Base-by-base conservation (phyloP, 2,888 invertebrate species). In the Drosophila neotestacea region DNA sequence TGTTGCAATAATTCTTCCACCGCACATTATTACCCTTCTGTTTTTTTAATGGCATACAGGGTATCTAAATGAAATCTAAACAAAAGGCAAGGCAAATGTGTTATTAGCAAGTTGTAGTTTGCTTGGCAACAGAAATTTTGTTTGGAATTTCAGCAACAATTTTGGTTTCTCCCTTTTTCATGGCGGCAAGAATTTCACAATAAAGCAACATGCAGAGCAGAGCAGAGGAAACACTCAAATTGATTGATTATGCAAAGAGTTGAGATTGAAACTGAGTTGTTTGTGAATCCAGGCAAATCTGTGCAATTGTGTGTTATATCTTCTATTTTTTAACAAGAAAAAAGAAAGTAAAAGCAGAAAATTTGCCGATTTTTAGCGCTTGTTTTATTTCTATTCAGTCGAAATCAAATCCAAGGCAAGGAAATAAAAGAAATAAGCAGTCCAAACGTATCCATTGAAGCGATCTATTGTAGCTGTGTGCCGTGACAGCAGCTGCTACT, bases 401-500 rank as follows among this genome's bases (percentile, higher is more conserved):
- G 51, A 61, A 80, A 68, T 77, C 32, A 38, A 69, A 59, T 81
- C 62, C 52, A 42, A 30, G 46, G 56, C 16, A 27, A 59, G 59
- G 44, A 61, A 59, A 62, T 62, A 64, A 52, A 42, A 48, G 62
- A 30, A 38, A 30, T 16, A 47, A 47, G 32, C 61, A 55, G 39
- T 39, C 47, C 39, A 47, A 52, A 54, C 62, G 44, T 62, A 39
- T 42, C 56, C 83, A 73, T 70, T 73, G 59, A 55, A 69, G 73
- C 73, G 73, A 73, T 84, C 77, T 73, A 66, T 64, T 78, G 65
- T 80, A 69, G 66, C 52, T 61, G 44, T 46, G 56, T 46, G 56
- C 60, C 62, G 48, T 55, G 63, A 64, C 64, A 70, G 55, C 59
- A 48, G 66, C 75, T 74, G 74, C 56, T 68, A 48, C 46, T 30